These are phyloP conservation scores for Manis pentadactyla DNA, from an alignment of 2,797 vertebrate genomes.

Conservation along the genomic window DNA sequence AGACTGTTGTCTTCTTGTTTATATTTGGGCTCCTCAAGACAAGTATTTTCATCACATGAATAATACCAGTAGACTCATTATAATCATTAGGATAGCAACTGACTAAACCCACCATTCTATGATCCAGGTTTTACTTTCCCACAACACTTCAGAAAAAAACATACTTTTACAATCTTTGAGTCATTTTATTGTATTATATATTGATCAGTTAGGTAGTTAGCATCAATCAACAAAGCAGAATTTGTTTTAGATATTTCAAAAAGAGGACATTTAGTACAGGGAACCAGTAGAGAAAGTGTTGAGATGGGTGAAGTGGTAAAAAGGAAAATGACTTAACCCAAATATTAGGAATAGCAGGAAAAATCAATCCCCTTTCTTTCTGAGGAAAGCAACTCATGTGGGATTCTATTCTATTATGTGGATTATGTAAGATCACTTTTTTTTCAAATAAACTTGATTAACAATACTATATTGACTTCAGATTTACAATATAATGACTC, in stretches of 20 bases:
- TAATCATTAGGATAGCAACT: background rate
- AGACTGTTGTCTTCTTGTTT: background rate
- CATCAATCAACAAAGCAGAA: background rate
- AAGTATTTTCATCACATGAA: background rate
- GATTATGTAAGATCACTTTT: too few relatives aligned
- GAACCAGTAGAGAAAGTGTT: background rate
- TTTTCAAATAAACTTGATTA: too few relatives aligned
- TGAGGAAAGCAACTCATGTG: background rate
- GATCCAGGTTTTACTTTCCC: background rate
- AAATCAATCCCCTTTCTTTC: background rate
- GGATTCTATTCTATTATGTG: background rate
- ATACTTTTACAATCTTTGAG: background rate
- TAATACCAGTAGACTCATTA: background rate
- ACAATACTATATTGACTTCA: too few relatives aligned
- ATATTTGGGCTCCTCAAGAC: background rate
- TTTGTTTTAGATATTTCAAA: background rate
- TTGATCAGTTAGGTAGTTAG: background rate
- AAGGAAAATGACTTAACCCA: background rate
- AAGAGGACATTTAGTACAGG: background rate
- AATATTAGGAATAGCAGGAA: background rate
- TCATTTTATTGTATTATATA: background rate
- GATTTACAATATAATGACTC: too few relatives aligned
- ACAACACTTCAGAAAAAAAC: background rate
- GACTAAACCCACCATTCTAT: background rate
- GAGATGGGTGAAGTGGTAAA: background rate